Evolutionary conservation across 2,113 vertebrate species (phyloP).

Genomic region (Alces alces): DNA sequence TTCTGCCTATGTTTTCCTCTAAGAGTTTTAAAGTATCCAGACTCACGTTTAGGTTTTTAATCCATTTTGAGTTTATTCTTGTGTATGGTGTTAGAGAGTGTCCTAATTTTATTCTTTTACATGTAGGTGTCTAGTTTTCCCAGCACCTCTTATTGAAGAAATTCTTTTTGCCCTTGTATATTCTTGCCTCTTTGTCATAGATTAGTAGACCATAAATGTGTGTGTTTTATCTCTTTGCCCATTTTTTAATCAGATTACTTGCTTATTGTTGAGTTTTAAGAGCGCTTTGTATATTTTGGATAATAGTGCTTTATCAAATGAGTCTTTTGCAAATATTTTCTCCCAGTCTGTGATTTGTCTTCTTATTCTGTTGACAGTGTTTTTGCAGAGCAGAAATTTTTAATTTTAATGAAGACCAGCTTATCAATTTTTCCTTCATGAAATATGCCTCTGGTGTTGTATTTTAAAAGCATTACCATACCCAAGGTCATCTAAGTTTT

Average conservation of each 20-base stretch:
- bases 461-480: not conserved
- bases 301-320: not conserved
- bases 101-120: not conserved
- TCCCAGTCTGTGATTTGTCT: not conserved
- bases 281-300: not conserved
- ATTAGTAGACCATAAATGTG: not conserved
- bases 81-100: not conserved
- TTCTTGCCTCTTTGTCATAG: not conserved
- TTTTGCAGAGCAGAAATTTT: not conserved
- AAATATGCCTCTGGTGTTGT: not conserved
- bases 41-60: not conserved
- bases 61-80: not conserved
- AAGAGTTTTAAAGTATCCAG: not conserved
- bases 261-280: not conserved
- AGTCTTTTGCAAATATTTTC: not conserved
- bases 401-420: not conserved
- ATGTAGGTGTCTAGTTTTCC: not conserved
- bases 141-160: not conserved
- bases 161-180: not conserved
- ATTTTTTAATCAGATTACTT: not conserved
- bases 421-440: not conserved
- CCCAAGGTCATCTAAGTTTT: not conserved
- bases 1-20: not conserved
- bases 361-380: not conserved
- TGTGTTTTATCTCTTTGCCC: not conserved